phyloP scores from a whole-genome alignment of 1,140 invertebrate genomes.

The Mactra quadrangularis region DNA sequence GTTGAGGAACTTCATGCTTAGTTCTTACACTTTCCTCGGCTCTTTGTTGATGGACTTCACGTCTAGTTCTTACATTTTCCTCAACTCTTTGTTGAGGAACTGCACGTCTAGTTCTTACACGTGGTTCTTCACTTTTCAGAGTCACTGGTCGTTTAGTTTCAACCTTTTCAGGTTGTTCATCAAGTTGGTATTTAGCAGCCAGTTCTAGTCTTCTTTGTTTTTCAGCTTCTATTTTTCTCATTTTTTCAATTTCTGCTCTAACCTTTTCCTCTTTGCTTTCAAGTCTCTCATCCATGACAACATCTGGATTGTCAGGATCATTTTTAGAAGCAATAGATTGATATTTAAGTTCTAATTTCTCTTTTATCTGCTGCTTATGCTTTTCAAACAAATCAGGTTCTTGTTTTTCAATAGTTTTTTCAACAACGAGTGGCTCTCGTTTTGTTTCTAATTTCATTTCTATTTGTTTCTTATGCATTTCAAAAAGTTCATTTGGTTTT shows the following conservation, averaged over 20 bases:
- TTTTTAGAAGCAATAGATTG: not conserved
- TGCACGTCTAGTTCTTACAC: too few species aligned
- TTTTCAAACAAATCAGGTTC: conserved; percentile 28
- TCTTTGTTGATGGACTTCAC: too few species aligned
- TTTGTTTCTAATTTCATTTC: conserved; percentile 24
- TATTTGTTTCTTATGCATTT: conserved; percentile 23
- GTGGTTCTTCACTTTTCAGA: not conserved
- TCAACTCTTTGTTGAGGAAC: too few species aligned
- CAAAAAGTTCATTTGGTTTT: conserved; percentile 4
- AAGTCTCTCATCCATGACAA: not conserved
- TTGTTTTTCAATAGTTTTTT: conserved; percentile 23
- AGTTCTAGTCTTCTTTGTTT: not conserved
- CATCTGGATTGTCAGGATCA: not conserved
- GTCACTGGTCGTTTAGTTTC: not conserved
- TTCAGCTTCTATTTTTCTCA: too few species aligned
- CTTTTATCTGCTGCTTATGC: conserved; percentile 24
- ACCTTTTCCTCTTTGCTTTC: too few species aligned
- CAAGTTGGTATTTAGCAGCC: not conserved
- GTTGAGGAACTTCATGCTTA: not conserved
- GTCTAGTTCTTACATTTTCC: too few species aligned
- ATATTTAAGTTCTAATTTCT: conserved; percentile 30
- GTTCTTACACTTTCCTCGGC: not conserved
- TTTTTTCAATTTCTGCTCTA: too few species aligned
- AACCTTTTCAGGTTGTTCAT: conserved; percentile 9
- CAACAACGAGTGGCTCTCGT: not conserved